Percentiles rank a stretch among this genome's conserved stretches.
Evolutionary conservation across 2,888 invertebrate species (phyloP).

Genomic region (Ochlodes sylvanus): DNA sequence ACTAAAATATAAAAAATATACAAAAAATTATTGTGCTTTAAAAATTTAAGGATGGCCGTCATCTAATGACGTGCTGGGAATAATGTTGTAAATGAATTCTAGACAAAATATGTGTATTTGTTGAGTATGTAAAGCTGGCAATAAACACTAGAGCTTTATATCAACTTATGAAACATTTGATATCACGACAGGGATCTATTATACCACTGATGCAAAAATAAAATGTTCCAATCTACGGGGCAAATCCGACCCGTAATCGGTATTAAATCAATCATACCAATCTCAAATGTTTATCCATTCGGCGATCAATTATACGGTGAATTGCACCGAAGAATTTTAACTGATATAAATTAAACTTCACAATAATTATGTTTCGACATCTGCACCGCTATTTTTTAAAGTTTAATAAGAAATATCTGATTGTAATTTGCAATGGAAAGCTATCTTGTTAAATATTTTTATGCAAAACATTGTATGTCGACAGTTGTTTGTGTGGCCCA

Average conservation of each 20-base stretch:
- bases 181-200: background rate
- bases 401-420: background rate
- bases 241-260: conserved; percentile 3
- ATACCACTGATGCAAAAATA: conserved; percentile 1
- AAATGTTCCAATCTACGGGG: conserved; percentile 40
- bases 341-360: conserved; percentile 5
- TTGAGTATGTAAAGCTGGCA: conserved; percentile 58
- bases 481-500: too few relatives aligned
- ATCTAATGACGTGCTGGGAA: conserved; percentile 65
- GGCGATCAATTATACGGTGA: background rate
- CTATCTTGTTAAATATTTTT: too few relatives aligned
- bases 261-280: background rate
- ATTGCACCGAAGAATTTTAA: conserved; percentile 1
- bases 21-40: conserved; percentile 34
- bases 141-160: conserved; percentile 32
- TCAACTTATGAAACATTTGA: conserved; percentile 3
- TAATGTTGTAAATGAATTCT: conserved; percentile 63
- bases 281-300: background rate
- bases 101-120: conserved; percentile 54
- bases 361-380: conserved; percentile 3
- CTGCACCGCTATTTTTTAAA: background rate
- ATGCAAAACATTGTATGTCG: too few relatives aligned
- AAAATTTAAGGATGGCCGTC: conserved; percentile 46
- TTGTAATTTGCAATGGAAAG: background rate
- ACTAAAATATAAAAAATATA: conserved; percentile 30